Conservation (phyloP, 92 coral and sea anemone genomes). For the Heliopora coerulea region DNA sequence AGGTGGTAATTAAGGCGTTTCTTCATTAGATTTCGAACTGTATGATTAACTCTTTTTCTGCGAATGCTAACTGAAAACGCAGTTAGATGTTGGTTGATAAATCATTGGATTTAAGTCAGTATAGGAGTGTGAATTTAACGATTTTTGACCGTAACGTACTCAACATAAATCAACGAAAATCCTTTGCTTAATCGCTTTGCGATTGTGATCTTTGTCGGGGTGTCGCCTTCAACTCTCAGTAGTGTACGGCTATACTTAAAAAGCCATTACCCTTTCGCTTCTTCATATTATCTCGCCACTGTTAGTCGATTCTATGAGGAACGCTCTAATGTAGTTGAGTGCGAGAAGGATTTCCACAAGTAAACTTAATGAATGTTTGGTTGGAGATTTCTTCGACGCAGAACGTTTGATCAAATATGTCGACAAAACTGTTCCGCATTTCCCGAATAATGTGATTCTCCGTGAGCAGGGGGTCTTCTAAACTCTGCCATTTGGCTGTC, state of each 20-base stretch:
- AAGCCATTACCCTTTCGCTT: neutral
- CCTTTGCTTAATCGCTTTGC: conserved; percentile 5
- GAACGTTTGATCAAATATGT: neutral
- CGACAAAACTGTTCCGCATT: neutral
- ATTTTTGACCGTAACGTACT: neutral
- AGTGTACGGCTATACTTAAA: neutral
- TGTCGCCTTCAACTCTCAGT: neutral
- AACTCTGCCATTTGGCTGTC: too few relatives aligned
- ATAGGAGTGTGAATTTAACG: too few relatives aligned
- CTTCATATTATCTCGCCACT: neutral
- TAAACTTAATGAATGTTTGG: neutral
- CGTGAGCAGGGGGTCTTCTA: too few relatives aligned
- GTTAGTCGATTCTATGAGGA: neutral
- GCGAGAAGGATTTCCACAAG: neutral
- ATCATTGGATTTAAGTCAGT: too few relatives aligned
- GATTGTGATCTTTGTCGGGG: conserved; percentile 26
- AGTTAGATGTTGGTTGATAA: too few relatives aligned
- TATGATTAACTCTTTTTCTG: too few relatives aligned
- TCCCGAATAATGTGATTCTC: neutral
- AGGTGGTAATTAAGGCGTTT: conserved; percentile 2
- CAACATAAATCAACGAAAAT: neutral
- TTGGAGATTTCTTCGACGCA: too few relatives aligned
- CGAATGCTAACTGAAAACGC: too few relatives aligned
- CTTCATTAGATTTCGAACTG: conserved; percentile 10
- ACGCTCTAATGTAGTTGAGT: too few relatives aligned